A percentile compares a stretch with the other conserved stretches of the same genome.
These are phyloP conservation scores for Metacarcinus magister DNA, from an alignment of 2,888 invertebrate genomes.

Conservation along the genomic window DNA sequence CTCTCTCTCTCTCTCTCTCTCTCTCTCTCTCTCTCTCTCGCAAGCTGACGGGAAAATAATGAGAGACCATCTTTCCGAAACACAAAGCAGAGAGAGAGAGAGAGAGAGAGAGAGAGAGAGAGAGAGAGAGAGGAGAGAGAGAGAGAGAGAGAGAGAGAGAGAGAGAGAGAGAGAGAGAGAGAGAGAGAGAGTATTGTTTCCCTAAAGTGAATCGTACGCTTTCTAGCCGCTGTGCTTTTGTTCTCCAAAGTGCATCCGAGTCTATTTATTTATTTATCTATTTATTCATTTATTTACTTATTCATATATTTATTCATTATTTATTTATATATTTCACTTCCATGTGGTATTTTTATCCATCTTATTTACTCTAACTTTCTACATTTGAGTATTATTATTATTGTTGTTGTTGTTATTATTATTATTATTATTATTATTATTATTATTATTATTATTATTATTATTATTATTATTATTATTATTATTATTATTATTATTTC, in stretches of 20 bases:
- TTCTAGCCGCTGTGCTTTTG: neutral
- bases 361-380: no score
- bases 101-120: constrained; percentile 26
- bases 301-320: no score
- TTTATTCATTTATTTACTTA: no score
- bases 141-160: no score
- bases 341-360: no score
- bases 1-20: constrained; percentile 12
- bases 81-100: constrained; percentile 26
- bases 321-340: no score
- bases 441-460: no score
- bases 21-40: neutral
- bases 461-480: no score
- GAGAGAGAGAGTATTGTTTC: neutral
- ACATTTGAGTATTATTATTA: no score
- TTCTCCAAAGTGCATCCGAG: neutral
- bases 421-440: no score
- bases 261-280: neutral
- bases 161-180: neutral
- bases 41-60: neutral
- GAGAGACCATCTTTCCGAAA: neutral
- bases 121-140: neutral
- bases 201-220: neutral
- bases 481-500: no score
- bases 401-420: no score